Evolutionary conservation across 2,113 vertebrate genomes (phyloP).

Genomic region (Macheiramphus alcinus): DNA sequence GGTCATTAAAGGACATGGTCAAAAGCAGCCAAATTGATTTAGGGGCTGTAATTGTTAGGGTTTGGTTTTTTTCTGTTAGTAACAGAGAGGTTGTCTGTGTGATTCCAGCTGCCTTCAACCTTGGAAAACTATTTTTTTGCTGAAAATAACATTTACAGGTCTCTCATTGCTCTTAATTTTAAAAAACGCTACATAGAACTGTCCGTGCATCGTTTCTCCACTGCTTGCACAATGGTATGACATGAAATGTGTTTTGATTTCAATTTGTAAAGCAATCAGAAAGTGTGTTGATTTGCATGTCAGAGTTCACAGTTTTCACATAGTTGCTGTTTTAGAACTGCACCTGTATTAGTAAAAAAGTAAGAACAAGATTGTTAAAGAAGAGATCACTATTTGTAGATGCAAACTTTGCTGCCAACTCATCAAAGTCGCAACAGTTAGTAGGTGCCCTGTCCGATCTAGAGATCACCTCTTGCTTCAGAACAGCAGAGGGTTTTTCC

Average conservation of each 20-base stretch:
- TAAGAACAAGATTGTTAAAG: neutral
- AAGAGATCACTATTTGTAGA: neutral
- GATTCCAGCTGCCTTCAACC: neutral
- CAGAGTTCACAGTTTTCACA: neutral
- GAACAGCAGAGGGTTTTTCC: neutral
- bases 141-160: neutral
- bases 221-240: neutral
- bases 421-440: neutral
- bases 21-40: neutral
- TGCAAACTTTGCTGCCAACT: neutral
- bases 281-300: neutral
- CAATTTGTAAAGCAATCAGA: neutral
- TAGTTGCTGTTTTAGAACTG: neutral
- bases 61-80: neutral
- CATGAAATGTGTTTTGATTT: neutral
- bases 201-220: neutral
- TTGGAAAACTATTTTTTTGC: neutral
- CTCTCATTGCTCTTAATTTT: neutral
- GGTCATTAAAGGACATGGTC: neutral
- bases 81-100: neutral
- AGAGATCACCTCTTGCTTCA: neutral
- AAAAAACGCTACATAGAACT: neutral
- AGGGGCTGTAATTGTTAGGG: neutral
- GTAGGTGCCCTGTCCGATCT: neutral
- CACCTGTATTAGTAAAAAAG: neutral